phyloP scores from a whole-genome alignment of 1,140 invertebrate genomes.

The Orius insidiosus region DNA sequence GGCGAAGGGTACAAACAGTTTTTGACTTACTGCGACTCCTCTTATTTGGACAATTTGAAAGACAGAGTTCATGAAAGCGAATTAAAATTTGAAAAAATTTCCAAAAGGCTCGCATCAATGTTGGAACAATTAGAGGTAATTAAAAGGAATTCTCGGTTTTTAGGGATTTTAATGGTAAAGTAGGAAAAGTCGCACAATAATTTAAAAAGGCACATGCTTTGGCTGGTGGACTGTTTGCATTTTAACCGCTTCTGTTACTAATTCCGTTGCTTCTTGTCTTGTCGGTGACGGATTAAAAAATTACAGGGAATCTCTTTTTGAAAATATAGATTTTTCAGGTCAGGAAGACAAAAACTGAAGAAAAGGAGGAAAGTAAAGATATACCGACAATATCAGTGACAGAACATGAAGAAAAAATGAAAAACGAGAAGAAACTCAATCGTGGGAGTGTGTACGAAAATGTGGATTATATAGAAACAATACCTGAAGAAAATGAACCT shows the following conservation, averaged over 20 bases:
- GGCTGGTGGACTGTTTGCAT: constrained; percentile 17
- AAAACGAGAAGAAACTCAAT: constrained; percentile 4
- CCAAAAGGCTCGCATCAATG: constrained; percentile 20
- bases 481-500: constrained; percentile 20
- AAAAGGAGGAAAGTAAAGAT: constrained; percentile 11
- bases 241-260: not conserved
- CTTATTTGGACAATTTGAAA: constrained; percentile 40
- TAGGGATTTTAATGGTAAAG: no score
- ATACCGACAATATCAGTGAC: constrained; percentile 17
- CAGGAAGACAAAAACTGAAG: constrained; percentile 1
- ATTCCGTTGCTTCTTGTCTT: constrained; percentile 1
- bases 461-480: constrained; percentile 18
- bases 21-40: constrained; percentile 42
- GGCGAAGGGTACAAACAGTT: constrained; percentile 43
- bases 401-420: constrained; percentile 10
- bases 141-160: not conserved
- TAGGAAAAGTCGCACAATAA: not conserved
- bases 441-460: constrained; percentile 21
- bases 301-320: not conserved
- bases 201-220: not conserved
- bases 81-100: constrained; percentile 25
- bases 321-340: constrained; percentile 1
- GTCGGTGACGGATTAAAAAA: constrained; percentile 1
- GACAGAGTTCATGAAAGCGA: constrained; percentile 28
- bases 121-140: constrained; percentile 19